Evolutionary conservation across 1,140 invertebrate species (phyloP).

Genomic region (Nasonia vitripennis): DNA sequence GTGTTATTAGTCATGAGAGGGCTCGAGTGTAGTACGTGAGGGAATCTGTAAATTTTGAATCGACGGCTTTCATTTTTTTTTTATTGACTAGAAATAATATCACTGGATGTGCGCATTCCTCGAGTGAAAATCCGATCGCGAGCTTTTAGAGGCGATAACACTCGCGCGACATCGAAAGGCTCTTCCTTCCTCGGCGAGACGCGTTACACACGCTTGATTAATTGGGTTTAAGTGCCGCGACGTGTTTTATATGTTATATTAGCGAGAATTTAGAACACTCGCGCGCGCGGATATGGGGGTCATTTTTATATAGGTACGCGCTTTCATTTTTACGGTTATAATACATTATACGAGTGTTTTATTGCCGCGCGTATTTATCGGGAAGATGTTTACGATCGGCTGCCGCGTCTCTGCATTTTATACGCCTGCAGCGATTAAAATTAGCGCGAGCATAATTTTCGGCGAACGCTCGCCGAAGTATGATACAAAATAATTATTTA

Average conservation of each 20-base stretch:
- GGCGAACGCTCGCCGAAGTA: too few relatives aligned
- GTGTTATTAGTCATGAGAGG: neutral
- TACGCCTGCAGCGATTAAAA: neutral
- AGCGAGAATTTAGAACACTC: neutral
- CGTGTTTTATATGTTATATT: neutral
- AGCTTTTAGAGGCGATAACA: neutral
- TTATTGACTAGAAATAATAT: too few relatives aligned
- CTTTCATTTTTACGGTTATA: neutral
- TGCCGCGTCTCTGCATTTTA: neutral
- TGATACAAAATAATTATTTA: too few relatives aligned
- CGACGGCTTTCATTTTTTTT: too few relatives aligned
- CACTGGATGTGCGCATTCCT: too few relatives aligned
- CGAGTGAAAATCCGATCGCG: too few relatives aligned
- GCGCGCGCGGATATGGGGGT: too few relatives aligned
- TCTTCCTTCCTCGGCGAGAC: neutral
- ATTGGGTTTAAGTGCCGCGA: neutral
- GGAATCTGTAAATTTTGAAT: too few relatives aligned
- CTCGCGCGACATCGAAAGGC: neutral
- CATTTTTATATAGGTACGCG: neutral
- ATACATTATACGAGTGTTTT: neutral
- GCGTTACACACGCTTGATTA: neutral
- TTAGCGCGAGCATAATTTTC: neutral
- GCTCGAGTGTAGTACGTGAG: too few relatives aligned
- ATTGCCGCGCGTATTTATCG: neutral
- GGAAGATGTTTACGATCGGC: neutral